These are phyloP conservation scores for Pseudomyrmex pallidus DNA, from an alignment of 1,140 invertebrate species.

Conservation along the genomic window DNA sequence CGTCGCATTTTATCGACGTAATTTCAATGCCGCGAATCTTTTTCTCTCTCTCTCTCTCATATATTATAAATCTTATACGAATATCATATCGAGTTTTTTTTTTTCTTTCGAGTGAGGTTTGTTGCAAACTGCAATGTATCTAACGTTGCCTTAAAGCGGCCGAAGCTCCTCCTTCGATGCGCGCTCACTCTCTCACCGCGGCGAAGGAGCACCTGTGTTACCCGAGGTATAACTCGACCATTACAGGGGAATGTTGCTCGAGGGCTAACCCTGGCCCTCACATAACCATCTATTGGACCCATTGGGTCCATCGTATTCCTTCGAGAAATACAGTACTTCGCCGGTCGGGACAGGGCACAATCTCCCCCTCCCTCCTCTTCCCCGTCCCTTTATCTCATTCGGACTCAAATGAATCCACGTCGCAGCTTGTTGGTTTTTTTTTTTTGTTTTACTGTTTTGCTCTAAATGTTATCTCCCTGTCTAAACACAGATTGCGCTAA, in stretches of 20 bases:
- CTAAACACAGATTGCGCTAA: too few species aligned
- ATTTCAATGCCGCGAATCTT: too few species aligned
- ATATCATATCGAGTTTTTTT: too few species aligned
- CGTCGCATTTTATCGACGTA: too few species aligned
- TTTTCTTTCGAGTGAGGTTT: too few species aligned
- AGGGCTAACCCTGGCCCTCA: conserved; percentile 78
- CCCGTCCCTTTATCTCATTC: conserved; percentile 31
- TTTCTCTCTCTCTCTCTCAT: too few species aligned
- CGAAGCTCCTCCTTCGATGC: conserved; percentile 57
- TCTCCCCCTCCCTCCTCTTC: conserved; percentile 55
- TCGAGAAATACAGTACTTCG: conserved; percentile 69
- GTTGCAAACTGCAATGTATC: conserved; percentile 32
- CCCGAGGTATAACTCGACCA: conserved; percentile 83
- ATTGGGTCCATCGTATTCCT: conserved; percentile 72
- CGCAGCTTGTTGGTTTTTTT: neutral
- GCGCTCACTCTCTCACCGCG: conserved; percentile 58
- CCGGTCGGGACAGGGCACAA: conserved; percentile 64
- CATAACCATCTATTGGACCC: conserved; percentile 72
- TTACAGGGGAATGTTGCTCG: conserved; percentile 84
- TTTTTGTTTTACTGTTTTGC: neutral
- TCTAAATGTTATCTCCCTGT: too few species aligned
- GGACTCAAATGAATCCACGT: conserved; percentile 28
- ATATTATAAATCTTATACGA: too few species aligned
- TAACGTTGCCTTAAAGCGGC: conserved; percentile 60
- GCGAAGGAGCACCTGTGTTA: conserved; percentile 82